Percentiles rank a stretch among this genome's conserved stretches.
Conservation (phyloP, 2,888 invertebrate species). For the Podabrus alpinus region DNA sequence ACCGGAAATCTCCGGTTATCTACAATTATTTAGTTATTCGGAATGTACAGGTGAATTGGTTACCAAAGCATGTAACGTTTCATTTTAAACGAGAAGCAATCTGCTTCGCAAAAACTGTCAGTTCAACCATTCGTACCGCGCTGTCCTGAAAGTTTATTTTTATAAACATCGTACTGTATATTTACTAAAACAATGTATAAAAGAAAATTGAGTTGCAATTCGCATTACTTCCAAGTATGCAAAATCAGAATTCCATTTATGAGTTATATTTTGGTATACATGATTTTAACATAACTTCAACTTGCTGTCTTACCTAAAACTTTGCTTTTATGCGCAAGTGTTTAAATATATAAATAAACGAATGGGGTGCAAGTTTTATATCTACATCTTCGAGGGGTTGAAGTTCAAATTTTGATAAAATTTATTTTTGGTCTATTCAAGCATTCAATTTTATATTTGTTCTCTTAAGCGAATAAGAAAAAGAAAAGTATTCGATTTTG, state of each 20-base stretch:
- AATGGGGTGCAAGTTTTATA: constrained; percentile 23
- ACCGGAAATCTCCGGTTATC: not conserved
- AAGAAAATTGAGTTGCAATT: constrained; percentile 29
- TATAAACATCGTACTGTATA: not conserved
- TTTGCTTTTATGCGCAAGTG: constrained; percentile 36
- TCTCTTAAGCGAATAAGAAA: constrained; percentile 35
- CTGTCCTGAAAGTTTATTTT: too few species aligned
- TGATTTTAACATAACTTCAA: constrained; percentile 43
- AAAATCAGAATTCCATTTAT: constrained; percentile 50
- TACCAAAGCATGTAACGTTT: not conserved
- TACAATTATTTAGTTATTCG: not conserved
- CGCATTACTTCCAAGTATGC: constrained; percentile 40
- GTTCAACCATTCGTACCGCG: too few species aligned
- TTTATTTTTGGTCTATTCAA: constrained; percentile 39
- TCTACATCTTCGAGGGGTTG: constrained; percentile 3
- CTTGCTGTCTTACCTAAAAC: constrained; percentile 31
- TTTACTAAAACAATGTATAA: not conserved
- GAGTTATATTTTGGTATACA: constrained; percentile 45
- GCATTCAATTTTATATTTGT: constrained; percentile 41
- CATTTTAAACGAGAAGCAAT: not conserved
- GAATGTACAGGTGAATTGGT: not conserved
- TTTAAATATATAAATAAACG: constrained; percentile 20
- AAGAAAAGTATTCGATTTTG: constrained; percentile 41
- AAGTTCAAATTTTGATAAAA: constrained; percentile 22
- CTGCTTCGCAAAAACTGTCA: too few species aligned